phyloP scores from a whole-genome alignment of 2,797 vertebrate genomes.

The Silurus aristotelis region DNA sequence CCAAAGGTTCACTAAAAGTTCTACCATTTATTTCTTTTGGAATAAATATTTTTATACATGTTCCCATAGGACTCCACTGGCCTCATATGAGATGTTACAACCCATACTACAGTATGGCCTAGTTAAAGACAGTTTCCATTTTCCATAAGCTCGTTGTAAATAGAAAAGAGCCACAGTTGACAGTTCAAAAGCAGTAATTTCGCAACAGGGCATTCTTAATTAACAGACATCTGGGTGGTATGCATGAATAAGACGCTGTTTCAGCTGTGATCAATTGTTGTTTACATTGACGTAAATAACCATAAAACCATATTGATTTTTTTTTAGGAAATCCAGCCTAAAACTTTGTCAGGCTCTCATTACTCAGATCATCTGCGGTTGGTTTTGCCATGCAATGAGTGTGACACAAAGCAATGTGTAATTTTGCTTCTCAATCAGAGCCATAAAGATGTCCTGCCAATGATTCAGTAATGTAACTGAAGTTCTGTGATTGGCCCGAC shows the following conservation, averaged over 20 bases:
- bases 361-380: slow-evolving; percentile 8
- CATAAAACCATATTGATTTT: slow-evolving; percentile 35
- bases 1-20: not conserved
- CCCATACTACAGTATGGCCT: not conserved
- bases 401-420: not conserved
- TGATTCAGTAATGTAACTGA: slow-evolving; percentile 17
- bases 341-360: slow-evolving; percentile 15
- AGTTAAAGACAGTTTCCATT: not conserved
- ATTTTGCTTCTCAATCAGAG: slow-evolving; percentile 17
- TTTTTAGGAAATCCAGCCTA: not conserved
- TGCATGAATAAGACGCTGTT: slow-evolving; percentile 1
- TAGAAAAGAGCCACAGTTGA: not conserved
- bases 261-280: slow-evolving; percentile 7
- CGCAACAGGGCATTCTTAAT: not conserved
- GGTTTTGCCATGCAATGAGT: not conserved
- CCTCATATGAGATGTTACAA: not conserved
- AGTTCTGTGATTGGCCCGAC: slow-evolving; percentile 16
- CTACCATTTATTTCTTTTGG: not conserved
- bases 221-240: not conserved
- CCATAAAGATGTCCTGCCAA: slow-evolving; percentile 32
- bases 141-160: not conserved
- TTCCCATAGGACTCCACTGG: not conserved
- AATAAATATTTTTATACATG: not conserved
- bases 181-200: not conserved
- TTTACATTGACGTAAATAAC: slow-evolving; percentile 33